phyloP scores from a whole-genome alignment of 2,113 vertebrate species.

The Nibea coibor region DNA sequence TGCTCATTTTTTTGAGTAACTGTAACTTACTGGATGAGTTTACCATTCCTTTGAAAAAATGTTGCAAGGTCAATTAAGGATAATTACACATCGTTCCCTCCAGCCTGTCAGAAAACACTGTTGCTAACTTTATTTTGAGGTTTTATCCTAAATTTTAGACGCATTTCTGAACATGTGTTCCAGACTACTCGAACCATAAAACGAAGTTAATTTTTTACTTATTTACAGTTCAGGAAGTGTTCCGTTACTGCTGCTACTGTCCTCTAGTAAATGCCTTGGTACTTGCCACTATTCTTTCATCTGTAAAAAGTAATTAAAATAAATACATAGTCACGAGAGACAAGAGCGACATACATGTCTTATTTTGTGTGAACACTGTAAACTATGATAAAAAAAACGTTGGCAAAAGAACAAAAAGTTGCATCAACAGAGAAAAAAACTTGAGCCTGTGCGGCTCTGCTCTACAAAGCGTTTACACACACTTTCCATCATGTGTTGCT shows the following conservation, averaged over 20 bases:
- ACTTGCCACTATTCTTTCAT: not conserved
- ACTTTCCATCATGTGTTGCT: not conserved
- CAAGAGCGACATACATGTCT: too few relatives aligned
- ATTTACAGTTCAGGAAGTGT: not conserved
- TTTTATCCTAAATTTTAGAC: not conserved
- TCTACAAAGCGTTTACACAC: not conserved
- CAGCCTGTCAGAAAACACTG: not conserved
- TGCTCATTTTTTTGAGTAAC: not conserved
- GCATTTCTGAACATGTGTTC: too few relatives aligned
- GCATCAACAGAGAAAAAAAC: not conserved
- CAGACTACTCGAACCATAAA: not conserved
- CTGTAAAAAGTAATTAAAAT: not conserved
- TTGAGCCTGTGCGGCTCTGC: not conserved
- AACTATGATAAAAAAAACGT: not conserved
- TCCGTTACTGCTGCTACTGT: not conserved
- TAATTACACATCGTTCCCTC: not conserved
- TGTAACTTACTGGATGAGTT: not conserved
- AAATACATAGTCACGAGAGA: not conserved
- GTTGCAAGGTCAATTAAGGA: not conserved
- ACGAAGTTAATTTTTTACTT: not conserved
- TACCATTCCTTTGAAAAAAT: not conserved
- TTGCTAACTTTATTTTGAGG: not conserved
- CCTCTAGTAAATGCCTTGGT: not conserved
- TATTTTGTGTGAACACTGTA: not conserved
- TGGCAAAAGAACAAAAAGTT: too few relatives aligned